Evolutionary conservation across 2,888 invertebrate genomes (phyloP), one percentile per base, ranked within the genome.

Genomic region (Mellilla xanthometata): DNA sequence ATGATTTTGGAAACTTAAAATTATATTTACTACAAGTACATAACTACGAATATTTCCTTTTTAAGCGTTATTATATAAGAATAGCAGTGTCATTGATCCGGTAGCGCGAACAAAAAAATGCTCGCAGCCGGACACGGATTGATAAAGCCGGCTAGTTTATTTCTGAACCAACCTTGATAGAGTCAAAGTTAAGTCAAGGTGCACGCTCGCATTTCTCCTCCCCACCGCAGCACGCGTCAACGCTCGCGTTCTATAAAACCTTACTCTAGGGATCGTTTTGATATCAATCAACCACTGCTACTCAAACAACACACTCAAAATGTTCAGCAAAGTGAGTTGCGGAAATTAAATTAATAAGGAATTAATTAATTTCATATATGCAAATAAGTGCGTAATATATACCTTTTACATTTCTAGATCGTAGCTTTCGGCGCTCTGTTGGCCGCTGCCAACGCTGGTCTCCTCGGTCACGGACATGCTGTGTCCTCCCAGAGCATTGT

Each of bases 391-490:
- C 6, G 15, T 1, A 19, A n/a, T n/a, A n/a, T n/a, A n/a, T n/a
- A n/a, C n/a, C n/a, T n/a, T n/a, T n/a, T n/a, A n/a, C n/a, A n/a
- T n/a, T 66, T 67, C 4, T 67, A 91, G 91, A 79, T 89, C 53
- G 54, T 86, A 56, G 72, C 81, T 49, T 65, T 91, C 47, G 68
- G 79, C 39, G 77, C 79, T 39, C 49, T 90, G 40, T 49, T 90
- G 65, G 77, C 80, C 31, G 72, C 89, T 11, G 85, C 86, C 39
- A 81, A 76, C 58, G 91, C 90, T 23, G 90, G 90, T 12, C 65
- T 86, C 12, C 65, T 72, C 22, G 72, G 71, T 5, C 55, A 62
- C 12, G 65, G 66, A 27, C 70, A 76, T 49, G 81, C 81, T 2
- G 73, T 80, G 6, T 82, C 82, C 12, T 80, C 80, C 9, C 82